These are phyloP conservation scores for Pseudocheirus occidentalis DNA, from an alignment of 2,797 vertebrate species.

Conservation along the genomic window DNA sequence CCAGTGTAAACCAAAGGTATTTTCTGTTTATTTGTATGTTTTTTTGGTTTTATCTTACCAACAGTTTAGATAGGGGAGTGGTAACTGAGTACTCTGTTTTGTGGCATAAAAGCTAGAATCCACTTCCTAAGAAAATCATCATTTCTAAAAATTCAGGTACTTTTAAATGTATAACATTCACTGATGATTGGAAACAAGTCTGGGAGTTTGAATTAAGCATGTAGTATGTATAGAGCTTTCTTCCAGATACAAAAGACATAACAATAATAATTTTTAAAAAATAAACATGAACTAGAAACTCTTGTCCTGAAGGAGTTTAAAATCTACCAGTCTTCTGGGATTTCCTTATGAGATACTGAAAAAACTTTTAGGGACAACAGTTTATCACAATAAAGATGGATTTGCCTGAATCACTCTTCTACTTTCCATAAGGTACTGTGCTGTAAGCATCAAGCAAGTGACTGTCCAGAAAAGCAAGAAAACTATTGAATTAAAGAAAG, in stretches of 20 bases:
- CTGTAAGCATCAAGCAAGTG: not conserved
- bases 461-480: not conserved
- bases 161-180: slow-evolving; percentile 23
- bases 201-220: no score
- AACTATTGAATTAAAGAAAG: not conserved
- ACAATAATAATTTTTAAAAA: not conserved
- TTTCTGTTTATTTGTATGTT: no score
- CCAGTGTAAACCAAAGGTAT: no score
- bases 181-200: slow-evolving; percentile 14
- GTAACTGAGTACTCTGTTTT: not conserved
- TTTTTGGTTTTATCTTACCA: no score
- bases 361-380: not conserved
- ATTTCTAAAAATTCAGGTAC: slow-evolving; percentile 14
- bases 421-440: not conserved
- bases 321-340: not conserved
- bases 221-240: no score
- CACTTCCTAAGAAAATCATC: not conserved
- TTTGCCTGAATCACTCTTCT: not conserved
- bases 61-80: no score
- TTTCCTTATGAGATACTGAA: not conserved
- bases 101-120: not conserved
- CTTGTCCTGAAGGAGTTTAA: not conserved
- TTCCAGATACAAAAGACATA: no score
- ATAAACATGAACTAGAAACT: not conserved
- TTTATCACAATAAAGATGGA: not conserved